Conservation (phyloP, 2,888 invertebrate species). For the Celastrina argiolus region DNA sequence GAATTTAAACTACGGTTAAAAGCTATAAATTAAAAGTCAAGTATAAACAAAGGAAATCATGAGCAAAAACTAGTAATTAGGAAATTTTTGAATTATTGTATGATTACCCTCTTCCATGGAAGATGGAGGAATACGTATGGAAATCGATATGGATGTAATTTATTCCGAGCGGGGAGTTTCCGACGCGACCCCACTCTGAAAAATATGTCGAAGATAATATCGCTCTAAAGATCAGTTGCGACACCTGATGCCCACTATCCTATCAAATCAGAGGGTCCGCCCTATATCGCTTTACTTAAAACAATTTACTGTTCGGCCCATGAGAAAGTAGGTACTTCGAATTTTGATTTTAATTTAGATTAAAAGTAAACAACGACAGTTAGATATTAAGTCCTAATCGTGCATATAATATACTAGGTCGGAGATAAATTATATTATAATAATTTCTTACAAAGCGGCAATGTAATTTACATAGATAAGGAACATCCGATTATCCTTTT, state of each 20-base stretch:
- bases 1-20: too few relatives aligned
- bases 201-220: constrained; percentile 70
- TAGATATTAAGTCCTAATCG: not conserved
- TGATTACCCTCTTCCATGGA: not conserved
- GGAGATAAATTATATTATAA: not conserved
- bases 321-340: not conserved
- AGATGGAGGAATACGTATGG: not conserved
- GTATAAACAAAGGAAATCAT: too few relatives aligned
- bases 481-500: not conserved
- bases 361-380: not conserved
- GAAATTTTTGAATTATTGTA: not conserved
- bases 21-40: too few relatives aligned
- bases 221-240: constrained; percentile 62
- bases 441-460: not conserved
- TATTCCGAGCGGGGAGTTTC: constrained; percentile 62
- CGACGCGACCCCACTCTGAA: constrained; percentile 52
- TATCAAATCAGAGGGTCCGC: constrained; percentile 48
- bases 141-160: constrained; percentile 46
- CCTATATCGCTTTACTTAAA: constrained; percentile 38
- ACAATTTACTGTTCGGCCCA: constrained; percentile 14
- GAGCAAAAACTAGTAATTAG: not conserved
- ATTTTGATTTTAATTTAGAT: constrained; percentile 7
- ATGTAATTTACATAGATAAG: not conserved
- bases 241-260: constrained; percentile 68
- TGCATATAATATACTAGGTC: not conserved